Conservation (phyloP, 2,888 invertebrate genomes). For the Ganaspis brasiliensis region DNA sequence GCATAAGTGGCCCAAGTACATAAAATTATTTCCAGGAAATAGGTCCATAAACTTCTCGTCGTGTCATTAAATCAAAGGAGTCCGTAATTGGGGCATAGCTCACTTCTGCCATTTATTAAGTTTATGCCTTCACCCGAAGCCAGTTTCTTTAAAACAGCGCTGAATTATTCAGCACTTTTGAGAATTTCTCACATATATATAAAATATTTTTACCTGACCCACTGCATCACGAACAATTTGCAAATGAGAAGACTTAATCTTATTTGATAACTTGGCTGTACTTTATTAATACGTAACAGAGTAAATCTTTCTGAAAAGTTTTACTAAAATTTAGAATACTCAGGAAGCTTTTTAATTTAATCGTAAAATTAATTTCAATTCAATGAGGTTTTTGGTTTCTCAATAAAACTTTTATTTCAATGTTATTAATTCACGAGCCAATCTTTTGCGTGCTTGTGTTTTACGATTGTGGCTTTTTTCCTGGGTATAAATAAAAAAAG, state of each 20-base stretch:
- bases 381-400: too few species aligned
- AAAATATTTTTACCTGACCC: conserved; percentile 4
- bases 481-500: conserved; percentile 2
- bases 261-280: background rate
- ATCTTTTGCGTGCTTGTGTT: background rate
- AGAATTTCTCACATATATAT: background rate
- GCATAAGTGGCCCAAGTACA: conserved; percentile 32
- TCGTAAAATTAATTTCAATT: too few species aligned
- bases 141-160: conserved; percentile 10
- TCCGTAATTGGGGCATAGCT: conserved; percentile 35
- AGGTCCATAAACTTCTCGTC: conserved; percentile 31
- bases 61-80: conserved; percentile 41
- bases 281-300: background rate
- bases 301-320: background rate
- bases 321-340: too few species aligned
- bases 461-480: background rate
- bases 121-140: conserved; percentile 20
- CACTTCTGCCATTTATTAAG: conserved; percentile 26
- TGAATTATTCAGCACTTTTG: conserved; percentile 16
- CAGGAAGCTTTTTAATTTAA: too few species aligned
- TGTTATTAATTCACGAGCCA: background rate
- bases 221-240: conserved; percentile 2
- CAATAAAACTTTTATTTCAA: too few species aligned
- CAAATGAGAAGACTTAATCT: background rate
- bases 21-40: conserved; percentile 37